phyloP scores from a whole-genome alignment of 2,888 invertebrate species.

The Steinernema carpocapsae region DNA sequence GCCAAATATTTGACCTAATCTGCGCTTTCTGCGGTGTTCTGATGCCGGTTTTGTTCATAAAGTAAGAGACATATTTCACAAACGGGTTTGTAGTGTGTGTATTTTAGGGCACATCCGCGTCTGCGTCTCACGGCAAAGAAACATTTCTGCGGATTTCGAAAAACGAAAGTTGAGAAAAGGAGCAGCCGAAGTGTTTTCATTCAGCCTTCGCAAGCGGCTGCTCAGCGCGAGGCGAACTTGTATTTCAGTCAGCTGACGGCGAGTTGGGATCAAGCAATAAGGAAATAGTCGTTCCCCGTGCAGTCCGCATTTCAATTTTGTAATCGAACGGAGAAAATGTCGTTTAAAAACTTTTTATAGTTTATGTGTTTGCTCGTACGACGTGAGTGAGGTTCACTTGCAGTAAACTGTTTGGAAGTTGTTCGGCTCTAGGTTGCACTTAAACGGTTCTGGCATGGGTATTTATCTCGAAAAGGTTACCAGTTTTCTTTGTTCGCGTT shows the following conservation, averaged over 20 bases:
- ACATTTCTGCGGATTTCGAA: neutral
- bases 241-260: neutral
- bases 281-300: too few species aligned
- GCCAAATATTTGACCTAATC: slow-evolving; percentile 6
- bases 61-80: neutral
- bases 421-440: too few species aligned
- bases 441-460: too few species aligned
- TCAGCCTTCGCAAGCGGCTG: neutral
- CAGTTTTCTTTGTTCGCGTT: too few species aligned
- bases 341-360: too few species aligned
- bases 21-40: neutral
- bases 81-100: neutral
- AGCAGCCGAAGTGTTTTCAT: neutral
- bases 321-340: too few species aligned
- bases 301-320: too few species aligned
- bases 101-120: slow-evolving; percentile 4
- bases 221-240: neutral
- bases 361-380: too few species aligned
- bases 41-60: slow-evolving; percentile 13
- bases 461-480: too few species aligned
- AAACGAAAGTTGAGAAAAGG: too few species aligned
- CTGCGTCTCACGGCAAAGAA: neutral
- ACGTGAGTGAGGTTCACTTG: too few species aligned
- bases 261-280: neutral
- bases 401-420: too few species aligned